phyloP scores from a whole-genome alignment of 2,888 invertebrate species.

The Brachycybe producta region DNA sequence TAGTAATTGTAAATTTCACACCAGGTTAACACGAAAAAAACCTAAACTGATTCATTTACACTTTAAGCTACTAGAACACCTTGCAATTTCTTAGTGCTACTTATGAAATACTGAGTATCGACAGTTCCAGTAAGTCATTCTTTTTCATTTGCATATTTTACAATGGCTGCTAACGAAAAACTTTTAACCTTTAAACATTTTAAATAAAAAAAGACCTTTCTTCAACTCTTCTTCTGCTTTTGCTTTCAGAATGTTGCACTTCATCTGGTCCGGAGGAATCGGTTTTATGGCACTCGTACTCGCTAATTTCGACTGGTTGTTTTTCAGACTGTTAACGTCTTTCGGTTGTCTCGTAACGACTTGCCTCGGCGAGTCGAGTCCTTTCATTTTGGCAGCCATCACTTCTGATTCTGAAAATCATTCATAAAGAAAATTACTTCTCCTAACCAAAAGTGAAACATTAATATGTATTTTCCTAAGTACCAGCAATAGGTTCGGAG shows the following conservation, averaged over 20 bases:
- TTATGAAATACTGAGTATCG: too few species aligned
- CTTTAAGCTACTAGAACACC: background rate
- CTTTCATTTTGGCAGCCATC: slow-evolving; percentile 31
- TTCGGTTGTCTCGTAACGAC: slow-evolving; percentile 23
- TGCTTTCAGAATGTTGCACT: slow-evolving; percentile 86
- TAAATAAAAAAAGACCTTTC: slow-evolving; percentile 26
- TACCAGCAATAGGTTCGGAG: background rate
- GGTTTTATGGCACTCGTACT: slow-evolving; percentile 37
- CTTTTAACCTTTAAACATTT: background rate
- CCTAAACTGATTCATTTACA: background rate
- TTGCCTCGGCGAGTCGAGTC: slow-evolving; percentile 28
- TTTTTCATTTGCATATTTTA: background rate
- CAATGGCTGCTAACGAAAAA: background rate
- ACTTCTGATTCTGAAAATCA: slow-evolving; percentile 23
- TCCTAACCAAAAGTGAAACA: too few species aligned
- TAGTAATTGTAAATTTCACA: too few species aligned
- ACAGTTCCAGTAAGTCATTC: too few species aligned
- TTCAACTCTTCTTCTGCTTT: slow-evolving; percentile 52
- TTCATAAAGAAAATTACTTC: slow-evolving; percentile 18
- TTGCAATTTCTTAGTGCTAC: background rate
- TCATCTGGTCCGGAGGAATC: slow-evolving; percentile 77
- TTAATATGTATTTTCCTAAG: too few species aligned
- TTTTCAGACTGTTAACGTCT: slow-evolving; percentile 34
- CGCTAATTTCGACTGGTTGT: slow-evolving; percentile 29
- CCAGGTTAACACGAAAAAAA: too few species aligned